Evolutionary conservation across 2,888 invertebrate species (phyloP).

Genomic region (Aethes cnicana): DNA sequence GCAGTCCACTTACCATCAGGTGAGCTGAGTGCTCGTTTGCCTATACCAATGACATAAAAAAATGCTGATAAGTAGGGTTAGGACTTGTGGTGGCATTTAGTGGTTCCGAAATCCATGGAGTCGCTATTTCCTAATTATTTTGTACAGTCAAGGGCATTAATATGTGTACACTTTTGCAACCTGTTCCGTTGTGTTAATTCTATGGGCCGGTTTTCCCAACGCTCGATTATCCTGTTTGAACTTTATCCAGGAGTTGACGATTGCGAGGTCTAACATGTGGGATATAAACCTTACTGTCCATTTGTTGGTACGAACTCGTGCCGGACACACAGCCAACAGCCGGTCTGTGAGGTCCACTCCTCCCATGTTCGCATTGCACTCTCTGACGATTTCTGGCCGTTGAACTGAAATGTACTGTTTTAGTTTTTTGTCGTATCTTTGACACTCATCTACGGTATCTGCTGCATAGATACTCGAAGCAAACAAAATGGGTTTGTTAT

Average conservation of each 20-base stretch:
- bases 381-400: conserved; percentile 29
- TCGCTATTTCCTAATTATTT: too few species aligned
- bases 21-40: too few species aligned
- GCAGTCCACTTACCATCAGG: too few species aligned
- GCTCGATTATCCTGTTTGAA: neutral
- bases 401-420: conserved; percentile 17
- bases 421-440: conserved; percentile 26
- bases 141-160: too few species aligned
- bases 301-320: conserved; percentile 28
- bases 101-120: too few species aligned
- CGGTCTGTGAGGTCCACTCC: conserved; percentile 34
- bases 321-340: conserved; percentile 33
- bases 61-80: too few species aligned
- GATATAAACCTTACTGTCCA: conserved; percentile 33
- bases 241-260: conserved; percentile 1
- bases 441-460: conserved; percentile 27
- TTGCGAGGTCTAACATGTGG: conserved; percentile 11
- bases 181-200: too few species aligned
- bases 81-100: too few species aligned
- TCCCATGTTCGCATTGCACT: conserved; percentile 18
- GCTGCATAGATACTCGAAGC: conserved; percentile 26
- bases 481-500: conserved; percentile 32
- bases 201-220: too few species aligned
- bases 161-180: too few species aligned
- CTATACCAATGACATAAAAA: too few species aligned